Conservation (phyloP, 1,140 invertebrate genomes). For the Coenobita brevimanus region DNA sequence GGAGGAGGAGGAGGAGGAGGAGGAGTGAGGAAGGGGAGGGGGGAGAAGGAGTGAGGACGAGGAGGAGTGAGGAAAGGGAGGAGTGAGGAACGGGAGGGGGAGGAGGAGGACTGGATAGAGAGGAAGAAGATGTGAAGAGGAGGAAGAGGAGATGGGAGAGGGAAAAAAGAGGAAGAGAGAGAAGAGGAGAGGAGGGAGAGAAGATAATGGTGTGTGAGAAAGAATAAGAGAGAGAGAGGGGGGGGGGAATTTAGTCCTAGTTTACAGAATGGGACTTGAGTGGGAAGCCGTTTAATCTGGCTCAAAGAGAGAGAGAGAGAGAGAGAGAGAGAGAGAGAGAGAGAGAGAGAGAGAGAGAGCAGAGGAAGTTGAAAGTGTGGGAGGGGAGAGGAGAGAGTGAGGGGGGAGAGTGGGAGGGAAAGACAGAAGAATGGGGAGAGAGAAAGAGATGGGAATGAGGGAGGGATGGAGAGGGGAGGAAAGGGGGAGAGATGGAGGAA, state of each 20-base stretch:
- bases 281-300: not conserved
- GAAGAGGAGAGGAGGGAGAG: not conserved
- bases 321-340: not conserved
- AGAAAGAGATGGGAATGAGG: not conserved
- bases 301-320: constrained; percentile 8
- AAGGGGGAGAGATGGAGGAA: not conserved
- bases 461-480: not conserved
- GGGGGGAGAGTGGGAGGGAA: not conserved
- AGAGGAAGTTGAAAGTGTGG: not conserved
- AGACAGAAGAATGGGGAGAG: not conserved
- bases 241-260: not conserved
- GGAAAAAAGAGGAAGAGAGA: not conserved
- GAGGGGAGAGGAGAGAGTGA: not conserved
- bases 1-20: not conserved
- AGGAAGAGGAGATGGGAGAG: not conserved
- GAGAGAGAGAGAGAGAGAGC: constrained; percentile 9
- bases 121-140: not conserved
- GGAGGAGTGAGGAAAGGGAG: not conserved
- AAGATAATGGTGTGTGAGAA: not conserved
- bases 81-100: not conserved
- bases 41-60: not conserved
- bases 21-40: no score
- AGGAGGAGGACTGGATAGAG: not conserved
- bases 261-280: not conserved
- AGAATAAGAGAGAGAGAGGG: not conserved